phyloP scores from a whole-genome alignment of 2,113 vertebrate species.

The human region GRCh38 chr15:92118001-92118500 shows the following conservation, averaged over 20 bases:
- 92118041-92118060: neutral
- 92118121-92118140: neutral
- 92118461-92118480: constrained; percentile 5
- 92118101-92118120: neutral
- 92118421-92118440: neutral
- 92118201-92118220: neutral
- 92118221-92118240: neutral
- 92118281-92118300: no score
- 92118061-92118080: neutral
- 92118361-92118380: neutral
- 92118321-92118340: neutral
- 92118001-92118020: constrained; percentile 19
- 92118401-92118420: neutral
- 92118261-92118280: rapidly evolving
- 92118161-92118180: neutral
- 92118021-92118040: constrained; percentile 31
- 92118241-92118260: neutral
- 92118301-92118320: rapidly evolving
- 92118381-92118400: neutral
- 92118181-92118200: neutral
- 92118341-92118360: neutral
- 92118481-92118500: constrained; percentile 8
- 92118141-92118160: neutral
- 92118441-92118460: neutral
- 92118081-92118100: neutral